Conservation (phyloP, 2,113 vertebrate species). For the Tympanuchus pallidicinctus region DNA sequence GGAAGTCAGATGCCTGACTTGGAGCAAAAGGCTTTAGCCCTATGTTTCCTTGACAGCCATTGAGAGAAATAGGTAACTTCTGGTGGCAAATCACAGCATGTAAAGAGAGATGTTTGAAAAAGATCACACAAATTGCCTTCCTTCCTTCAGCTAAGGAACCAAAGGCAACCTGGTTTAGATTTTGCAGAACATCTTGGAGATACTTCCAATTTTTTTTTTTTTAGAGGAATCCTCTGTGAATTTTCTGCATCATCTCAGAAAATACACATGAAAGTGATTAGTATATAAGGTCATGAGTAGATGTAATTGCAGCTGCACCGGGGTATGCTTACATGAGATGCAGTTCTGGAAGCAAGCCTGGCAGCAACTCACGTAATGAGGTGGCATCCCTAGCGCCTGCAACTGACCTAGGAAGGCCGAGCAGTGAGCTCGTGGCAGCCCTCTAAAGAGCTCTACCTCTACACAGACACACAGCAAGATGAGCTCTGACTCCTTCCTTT, state of each 20-base stretch:
- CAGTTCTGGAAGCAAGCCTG: not conserved
- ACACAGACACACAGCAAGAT: not conserved
- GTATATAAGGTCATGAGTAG: not conserved
- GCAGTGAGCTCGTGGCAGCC: accelerated
- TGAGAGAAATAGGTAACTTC: not conserved
- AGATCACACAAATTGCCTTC: not conserved
- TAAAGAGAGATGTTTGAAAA: not conserved
- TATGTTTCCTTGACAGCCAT: not conserved
- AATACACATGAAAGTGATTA: not conserved
- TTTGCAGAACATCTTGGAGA: not conserved
- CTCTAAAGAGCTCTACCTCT: not conserved
- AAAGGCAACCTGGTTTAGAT: not conserved
- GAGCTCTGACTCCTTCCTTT: not conserved
- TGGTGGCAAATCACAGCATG: not conserved
- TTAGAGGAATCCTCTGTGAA: not conserved
- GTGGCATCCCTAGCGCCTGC: not conserved
- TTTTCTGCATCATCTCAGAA: not conserved
- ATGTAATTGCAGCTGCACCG: not conserved
- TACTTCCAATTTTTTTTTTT: not conserved
- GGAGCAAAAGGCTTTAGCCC: not conserved
- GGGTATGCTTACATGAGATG: not conserved
- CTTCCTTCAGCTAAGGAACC: not conserved
- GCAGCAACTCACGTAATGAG: not conserved
- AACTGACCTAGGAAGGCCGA: not conserved
- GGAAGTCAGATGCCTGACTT: not conserved